Percentiles rank a stretch among this genome's conserved stretches.
Conservation (phyloP, 2,113 vertebrate species). For the Vulpes ferrilata region DNA sequence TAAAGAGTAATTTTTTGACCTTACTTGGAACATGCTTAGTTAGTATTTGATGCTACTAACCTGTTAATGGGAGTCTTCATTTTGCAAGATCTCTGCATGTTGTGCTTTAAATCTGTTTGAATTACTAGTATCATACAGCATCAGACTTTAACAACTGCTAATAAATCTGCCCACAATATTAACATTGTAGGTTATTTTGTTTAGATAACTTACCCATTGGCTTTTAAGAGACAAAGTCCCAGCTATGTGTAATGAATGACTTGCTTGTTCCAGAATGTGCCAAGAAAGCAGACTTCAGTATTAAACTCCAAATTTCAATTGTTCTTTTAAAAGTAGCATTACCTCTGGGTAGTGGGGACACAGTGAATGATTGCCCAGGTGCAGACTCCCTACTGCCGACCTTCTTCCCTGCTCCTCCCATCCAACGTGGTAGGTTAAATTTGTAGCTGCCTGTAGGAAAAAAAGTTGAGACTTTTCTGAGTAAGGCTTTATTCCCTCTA, state of each 20-base stretch:
- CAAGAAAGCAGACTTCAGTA: slow-evolving; percentile 67
- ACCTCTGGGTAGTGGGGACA: neutral
- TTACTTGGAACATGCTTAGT: neutral
- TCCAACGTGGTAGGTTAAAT: neutral
- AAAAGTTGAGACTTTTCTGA: neutral
- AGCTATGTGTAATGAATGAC: neutral
- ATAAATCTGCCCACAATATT: neutral
- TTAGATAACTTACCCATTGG: neutral
- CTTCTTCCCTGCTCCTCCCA: neutral
- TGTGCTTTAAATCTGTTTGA: slow-evolving; percentile 21
- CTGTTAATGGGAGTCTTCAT: neutral
- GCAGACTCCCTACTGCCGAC: neutral
- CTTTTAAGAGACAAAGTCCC: slow-evolving; percentile 34
- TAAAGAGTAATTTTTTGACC: slow-evolving; percentile 26
- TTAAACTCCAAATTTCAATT: slow-evolving; percentile 12
- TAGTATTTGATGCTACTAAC: neutral
- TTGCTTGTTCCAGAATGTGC: slow-evolving; percentile 56
- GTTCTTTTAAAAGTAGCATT: neutral
- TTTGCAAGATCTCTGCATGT: neutral
- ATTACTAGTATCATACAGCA: neutral
- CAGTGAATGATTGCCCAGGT: neutral
- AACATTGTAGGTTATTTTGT: slow-evolving; percentile 32
- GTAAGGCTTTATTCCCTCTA: neutral
- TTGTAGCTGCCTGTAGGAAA: neutral
- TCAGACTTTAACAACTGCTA: neutral